phyloP scores from a whole-genome alignment of 2,113 vertebrate species.

The Nicator chloris region DNA sequence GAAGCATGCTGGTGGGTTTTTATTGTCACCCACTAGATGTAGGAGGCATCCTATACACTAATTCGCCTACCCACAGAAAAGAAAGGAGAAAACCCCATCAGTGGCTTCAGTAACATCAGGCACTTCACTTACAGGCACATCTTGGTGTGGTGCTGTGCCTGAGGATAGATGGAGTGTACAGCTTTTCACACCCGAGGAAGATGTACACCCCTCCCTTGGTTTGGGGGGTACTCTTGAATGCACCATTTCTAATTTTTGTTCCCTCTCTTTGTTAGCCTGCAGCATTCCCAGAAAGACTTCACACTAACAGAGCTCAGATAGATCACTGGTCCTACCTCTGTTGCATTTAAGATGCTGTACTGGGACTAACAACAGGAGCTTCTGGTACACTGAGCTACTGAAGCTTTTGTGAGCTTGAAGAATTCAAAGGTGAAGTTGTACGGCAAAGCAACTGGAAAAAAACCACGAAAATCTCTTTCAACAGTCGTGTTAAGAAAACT shows the following conservation, averaged over 20 bases:
- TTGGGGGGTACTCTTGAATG: not conserved
- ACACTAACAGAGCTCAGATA: not conserved
- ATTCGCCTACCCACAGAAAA: not conserved
- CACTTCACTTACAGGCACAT: not conserved
- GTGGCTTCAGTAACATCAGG: not conserved
- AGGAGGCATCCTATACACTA: not conserved
- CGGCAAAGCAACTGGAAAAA: not conserved
- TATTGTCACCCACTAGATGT: not conserved
- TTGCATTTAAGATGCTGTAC: not conserved
- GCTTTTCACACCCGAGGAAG: not conserved
- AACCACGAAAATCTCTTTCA: not conserved
- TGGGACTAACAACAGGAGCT: not conserved
- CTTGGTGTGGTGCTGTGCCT: not conserved
- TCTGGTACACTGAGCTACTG: not conserved
- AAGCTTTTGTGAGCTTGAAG: not conserved
- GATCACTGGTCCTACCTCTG: not conserved
- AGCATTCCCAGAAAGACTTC: not conserved
- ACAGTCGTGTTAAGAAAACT: not conserved
- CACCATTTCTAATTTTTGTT: not conserved
- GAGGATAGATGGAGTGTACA: not conserved
- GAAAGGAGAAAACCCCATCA: not conserved
- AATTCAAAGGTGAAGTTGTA: not conserved
- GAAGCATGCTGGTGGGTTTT: not conserved
- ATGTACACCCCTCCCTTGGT: accelerated
- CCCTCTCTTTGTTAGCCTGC: not conserved